Evolutionary conservation across 2,888 invertebrate genomes (phyloP).

Genomic region (Acrobasis repandana): DNA sequence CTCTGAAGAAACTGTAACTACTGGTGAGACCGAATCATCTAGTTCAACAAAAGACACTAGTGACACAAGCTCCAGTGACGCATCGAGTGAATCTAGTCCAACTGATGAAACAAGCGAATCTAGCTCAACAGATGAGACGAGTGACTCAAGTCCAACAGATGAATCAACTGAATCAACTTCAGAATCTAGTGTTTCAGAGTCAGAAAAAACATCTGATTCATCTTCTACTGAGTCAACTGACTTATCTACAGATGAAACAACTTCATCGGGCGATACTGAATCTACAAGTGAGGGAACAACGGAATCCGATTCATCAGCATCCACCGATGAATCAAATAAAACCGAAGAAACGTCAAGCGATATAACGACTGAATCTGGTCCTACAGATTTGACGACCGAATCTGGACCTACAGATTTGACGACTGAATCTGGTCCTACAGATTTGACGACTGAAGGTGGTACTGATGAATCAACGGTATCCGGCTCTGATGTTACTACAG

Average conservation of each 20-base stretch:
- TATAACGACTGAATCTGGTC: slow-evolving; percentile 22
- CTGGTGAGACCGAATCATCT: slow-evolving; percentile 26
- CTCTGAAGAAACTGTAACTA: slow-evolving; percentile 31
- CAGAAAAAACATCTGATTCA: slow-evolving; percentile 22
- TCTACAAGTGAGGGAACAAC: slow-evolving; percentile 31
- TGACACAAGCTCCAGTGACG: slow-evolving; percentile 29
- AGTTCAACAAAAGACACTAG: slow-evolving; percentile 28
- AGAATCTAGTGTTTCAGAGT: slow-evolving; percentile 29
- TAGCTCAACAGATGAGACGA: slow-evolving; percentile 29
- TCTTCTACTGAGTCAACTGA: slow-evolving; percentile 26
- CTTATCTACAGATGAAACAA: slow-evolving; percentile 30
- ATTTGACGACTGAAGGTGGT: slow-evolving; percentile 26
- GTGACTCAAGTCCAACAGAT: slow-evolving; percentile 29
- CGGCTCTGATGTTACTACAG: slow-evolving; percentile 26
- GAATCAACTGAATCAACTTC: slow-evolving; percentile 30
- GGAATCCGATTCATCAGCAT: slow-evolving; percentile 21
- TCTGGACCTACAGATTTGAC: slow-evolving; percentile 18
- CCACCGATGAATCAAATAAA: slow-evolving; percentile 16
- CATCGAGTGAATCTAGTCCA: slow-evolving; percentile 28
- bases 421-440: slow-evolving; percentile 21
- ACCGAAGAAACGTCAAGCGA: slow-evolving; percentile 25
- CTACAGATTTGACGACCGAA: slow-evolving; percentile 27
- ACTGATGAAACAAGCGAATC: slow-evolving; percentile 33
- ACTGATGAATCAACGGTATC: slow-evolving; percentile 25
- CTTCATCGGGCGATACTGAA: slow-evolving; percentile 30